These are phyloP conservation scores for Anguilla anguilla DNA, from an alignment of 2,797 vertebrate genomes.

Conservation along the genomic window DNA sequence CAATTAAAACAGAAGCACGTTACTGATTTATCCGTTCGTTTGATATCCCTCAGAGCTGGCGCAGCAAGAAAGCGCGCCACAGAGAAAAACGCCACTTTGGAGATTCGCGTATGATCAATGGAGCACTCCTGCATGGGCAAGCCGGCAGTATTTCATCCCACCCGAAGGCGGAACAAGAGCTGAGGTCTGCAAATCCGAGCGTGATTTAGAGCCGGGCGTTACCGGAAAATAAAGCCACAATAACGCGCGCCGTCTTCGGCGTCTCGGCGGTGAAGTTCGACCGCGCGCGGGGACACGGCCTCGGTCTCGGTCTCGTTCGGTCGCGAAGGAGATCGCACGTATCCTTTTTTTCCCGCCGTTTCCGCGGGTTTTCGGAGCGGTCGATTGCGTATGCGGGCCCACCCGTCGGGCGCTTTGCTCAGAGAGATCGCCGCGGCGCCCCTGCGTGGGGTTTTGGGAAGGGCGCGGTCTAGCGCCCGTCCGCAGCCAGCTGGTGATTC, in stretches of 20 bases:
- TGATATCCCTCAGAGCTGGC: neutral
- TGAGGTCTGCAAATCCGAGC: neutral
- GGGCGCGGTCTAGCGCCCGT: neutral
- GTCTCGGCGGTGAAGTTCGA: neutral
- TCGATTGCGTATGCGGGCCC: no score
- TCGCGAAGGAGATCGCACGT: neutral
- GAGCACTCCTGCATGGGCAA: neutral
- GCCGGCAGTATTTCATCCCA: constrained; percentile 6
- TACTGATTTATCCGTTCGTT: neutral
- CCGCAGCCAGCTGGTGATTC: neutral
- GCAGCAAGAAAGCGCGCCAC: neutral
- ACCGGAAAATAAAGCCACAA: neutral
- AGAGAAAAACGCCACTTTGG: neutral
- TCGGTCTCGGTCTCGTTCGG: neutral
- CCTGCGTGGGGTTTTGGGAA: neutral
- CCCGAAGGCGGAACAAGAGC: neutral
- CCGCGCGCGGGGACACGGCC: neutral
- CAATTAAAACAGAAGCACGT: neutral
- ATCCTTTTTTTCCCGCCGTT: neutral
- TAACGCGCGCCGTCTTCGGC: neutral
- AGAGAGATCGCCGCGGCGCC: neutral
- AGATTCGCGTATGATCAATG: constrained; percentile 11
- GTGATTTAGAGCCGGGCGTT: constrained; percentile 1
- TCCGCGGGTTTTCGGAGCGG: neutral
- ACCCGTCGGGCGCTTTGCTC: neutral